These are phyloP conservation scores for Pseudoatta argentina DNA, from an alignment of 1,140 invertebrate genomes.

Conservation along the genomic window DNA sequence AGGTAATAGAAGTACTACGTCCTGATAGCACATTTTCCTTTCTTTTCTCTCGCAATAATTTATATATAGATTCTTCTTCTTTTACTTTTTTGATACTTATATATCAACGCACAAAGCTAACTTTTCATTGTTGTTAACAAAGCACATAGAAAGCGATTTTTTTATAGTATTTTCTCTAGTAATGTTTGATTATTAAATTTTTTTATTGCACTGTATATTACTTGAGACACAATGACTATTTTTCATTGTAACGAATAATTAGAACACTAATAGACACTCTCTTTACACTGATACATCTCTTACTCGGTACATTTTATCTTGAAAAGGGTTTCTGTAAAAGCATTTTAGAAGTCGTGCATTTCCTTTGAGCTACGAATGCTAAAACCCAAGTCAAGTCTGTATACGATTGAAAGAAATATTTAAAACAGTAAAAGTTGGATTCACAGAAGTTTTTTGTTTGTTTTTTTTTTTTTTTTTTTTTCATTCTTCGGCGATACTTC, in stretches of 20 bases:
- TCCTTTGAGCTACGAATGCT: neutral
- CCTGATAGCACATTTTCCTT: neutral
- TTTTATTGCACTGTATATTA: neutral
- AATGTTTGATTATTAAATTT: neutral
- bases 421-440: constrained; percentile 32
- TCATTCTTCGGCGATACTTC: constrained; percentile 8
- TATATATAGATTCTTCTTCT: neutral
- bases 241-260: constrained; percentile 6
- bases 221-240: constrained; percentile 6
- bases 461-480: neutral
- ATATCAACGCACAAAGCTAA: neutral
- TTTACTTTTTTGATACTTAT: neutral
- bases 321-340: neutral
- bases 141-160: neutral
- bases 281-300: neutral
- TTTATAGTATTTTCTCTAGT: neutral
- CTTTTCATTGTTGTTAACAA: neutral
- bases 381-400: constrained; percentile 15
- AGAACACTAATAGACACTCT: constrained; percentile 21
- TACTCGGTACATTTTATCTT: neutral
- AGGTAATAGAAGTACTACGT: neutral
- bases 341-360: neutral
- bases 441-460: neutral
- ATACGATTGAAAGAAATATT: neutral
- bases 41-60: neutral